Evolutionary conservation across 1,140 invertebrate species (phyloP), one percentile per base, ranked within the genome.

Genomic region (Zaprionus ornatus): DNA sequence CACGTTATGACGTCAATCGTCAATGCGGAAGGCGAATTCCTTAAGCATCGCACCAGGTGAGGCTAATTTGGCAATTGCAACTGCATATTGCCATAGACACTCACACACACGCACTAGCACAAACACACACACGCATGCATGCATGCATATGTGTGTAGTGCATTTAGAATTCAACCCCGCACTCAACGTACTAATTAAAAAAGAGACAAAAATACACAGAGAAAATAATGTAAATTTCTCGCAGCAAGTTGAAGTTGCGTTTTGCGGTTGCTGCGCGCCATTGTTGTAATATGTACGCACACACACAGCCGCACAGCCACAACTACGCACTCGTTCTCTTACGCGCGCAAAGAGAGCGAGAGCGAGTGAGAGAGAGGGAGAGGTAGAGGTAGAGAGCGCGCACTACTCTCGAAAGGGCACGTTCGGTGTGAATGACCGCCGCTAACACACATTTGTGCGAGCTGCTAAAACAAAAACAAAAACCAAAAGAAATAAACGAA

Each of bases 401-500:
- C 74, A 77, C 77, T 82, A 72, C 76, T 83, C 82, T 80, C 79
- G 61, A 90, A 90, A 90, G 88, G 88, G 88, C 88, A 91, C 81
- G 88, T 91, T 91, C 82, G 74, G 79, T 90, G 90, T 91, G 90
- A 91, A 91, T 91, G 90, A 91, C 90, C 90, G 90, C 83, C 78
- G 85, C 90, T 91, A 91, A 91, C 90, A 91, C 90, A 91, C 90
- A 91, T 91, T 91, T 91, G 85, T 76, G 85, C 88, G 85, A 87
- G 85, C 81, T 32, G 81, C 81, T 90, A 88, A 84, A 88, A 87
- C 84, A 91, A 91, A 88, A 82, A 69, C 79, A 91, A 77, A 78
- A 77, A 67, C 42, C 62, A 59, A 64, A 68, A 69, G 50, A 48
- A 52, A 57, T 13, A 54, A 6, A 50, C 42, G n/a, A 29, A 48